A percentile compares a stretch with the other conserved stretches of the same genome.
These are phyloP conservation scores for Muscina levida DNA, from an alignment of 2,888 invertebrate genomes.

Conservation along the genomic window DNA sequence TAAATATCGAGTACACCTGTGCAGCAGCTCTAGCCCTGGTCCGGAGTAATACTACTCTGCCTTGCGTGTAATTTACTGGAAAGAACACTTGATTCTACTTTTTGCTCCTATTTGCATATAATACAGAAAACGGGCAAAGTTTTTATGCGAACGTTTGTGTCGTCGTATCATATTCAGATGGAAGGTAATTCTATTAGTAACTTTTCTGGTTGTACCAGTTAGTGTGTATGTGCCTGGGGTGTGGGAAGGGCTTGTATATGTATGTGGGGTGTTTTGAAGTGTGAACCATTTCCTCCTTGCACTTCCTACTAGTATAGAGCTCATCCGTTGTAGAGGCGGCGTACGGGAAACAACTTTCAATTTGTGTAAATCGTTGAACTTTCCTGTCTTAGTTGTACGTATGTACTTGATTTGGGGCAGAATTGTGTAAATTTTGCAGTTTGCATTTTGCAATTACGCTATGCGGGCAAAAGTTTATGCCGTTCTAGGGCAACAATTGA, in stretches of 20 bases:
- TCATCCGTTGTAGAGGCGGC: background rate
- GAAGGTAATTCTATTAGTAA: conserved; percentile 36
- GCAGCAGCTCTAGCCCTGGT: background rate
- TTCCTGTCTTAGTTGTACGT: background rate
- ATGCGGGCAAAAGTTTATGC: conserved; percentile 38
- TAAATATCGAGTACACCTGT: conserved; percentile 8
- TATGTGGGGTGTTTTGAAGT: background rate
- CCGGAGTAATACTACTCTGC: background rate
- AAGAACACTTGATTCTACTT: background rate
- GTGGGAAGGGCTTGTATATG: background rate
- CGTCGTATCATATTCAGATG: conserved; percentile 34
- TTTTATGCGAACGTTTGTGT: conserved; percentile 11
- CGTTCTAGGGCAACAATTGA: background rate
- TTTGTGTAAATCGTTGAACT: conserved; percentile 27
- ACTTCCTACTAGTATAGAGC: background rate
- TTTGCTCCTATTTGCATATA: background rate
- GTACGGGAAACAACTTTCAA: background rate
- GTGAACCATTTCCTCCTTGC: conserved; percentile 11
- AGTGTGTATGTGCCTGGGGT: background rate
- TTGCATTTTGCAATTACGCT: conserved; percentile 20
- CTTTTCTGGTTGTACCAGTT: conserved; percentile 16
- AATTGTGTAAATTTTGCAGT: background rate
- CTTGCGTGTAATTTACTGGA: conserved; percentile 16
- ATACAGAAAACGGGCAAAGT: background rate
- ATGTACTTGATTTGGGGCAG: conserved; percentile 24